Evolutionary conservation across 2,113 vertebrate genomes (phyloP).

Genomic region (Dolichotis patagonum): DNA sequence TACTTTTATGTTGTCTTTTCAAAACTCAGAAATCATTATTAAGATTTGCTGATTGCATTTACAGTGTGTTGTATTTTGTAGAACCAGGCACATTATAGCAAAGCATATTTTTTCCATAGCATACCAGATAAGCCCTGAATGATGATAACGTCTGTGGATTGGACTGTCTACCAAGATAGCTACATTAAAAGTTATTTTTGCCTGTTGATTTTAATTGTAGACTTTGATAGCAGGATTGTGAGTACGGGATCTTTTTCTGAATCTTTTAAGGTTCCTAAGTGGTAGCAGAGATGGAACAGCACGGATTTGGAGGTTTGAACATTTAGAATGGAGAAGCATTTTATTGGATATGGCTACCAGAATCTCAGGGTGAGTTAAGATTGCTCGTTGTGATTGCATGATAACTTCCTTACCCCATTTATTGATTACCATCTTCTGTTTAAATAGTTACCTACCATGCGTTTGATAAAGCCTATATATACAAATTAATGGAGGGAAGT

Average conservation of each 20-base stretch:
- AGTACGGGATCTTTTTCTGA: conserved; percentile 39
- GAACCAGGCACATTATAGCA: background rate
- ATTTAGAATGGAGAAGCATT: conserved; percentile 95
- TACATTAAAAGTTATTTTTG: background rate
- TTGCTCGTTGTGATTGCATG: background rate
- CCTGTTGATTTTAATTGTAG: conserved; percentile 26
- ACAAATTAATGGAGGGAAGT: background rate
- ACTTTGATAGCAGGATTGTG: background rate
- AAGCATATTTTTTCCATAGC: background rate
- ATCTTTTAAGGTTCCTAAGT: conserved; percentile 93
- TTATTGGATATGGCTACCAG: conserved; percentile 94
- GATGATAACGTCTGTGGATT: background rate
- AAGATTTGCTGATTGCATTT: conserved; percentile 9
- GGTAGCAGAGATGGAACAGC: conserved; percentile 98
- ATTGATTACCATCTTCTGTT: background rate
- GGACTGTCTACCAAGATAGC: background rate
- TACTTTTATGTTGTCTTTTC: background rate
- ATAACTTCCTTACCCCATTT: background rate
- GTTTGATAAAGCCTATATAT: background rate
- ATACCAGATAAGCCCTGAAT: background rate
- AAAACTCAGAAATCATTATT: background rate
- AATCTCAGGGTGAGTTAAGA: conserved; percentile 90
- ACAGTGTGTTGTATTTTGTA: conserved; percentile 14
- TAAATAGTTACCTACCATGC: background rate
- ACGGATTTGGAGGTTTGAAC: conserved; percentile 94